These are phyloP conservation scores for Hydropsyche tenuis DNA, from an alignment of 1,140 invertebrate species.

Conservation along the genomic window DNA sequence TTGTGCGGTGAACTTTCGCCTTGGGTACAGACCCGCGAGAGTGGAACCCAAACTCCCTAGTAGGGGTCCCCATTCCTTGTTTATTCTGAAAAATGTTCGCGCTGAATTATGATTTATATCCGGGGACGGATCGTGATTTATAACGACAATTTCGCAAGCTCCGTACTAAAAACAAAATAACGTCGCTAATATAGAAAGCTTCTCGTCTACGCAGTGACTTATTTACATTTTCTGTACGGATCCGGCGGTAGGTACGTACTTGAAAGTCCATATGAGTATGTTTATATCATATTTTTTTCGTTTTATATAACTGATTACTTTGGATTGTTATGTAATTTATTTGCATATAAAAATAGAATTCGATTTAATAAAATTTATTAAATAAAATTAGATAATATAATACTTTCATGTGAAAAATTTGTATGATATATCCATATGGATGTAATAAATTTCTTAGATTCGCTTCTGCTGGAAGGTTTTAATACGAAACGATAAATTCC, in stretches of 20 bases:
- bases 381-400: too few species aligned
- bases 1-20: conserved; percentile 18
- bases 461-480: background rate
- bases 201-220: background rate
- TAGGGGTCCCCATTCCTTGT: background rate
- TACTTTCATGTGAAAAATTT: too few species aligned
- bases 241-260: too few species aligned
- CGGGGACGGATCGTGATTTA: conserved; percentile 39
- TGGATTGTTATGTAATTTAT: too few species aligned
- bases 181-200: conserved; percentile 20
- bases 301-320: too few species aligned
- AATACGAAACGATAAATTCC: background rate
- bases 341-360: too few species aligned
- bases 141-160: conserved; percentile 36
- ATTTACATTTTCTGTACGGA: background rate
- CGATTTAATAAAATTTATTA: too few species aligned
- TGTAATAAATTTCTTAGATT: too few species aligned
- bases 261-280: too few species aligned
- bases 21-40: conserved; percentile 25
- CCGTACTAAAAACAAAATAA: conserved; percentile 27
- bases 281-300: too few species aligned
- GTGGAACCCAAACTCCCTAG: background rate
- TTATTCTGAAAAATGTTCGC: conserved; percentile 42
- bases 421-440: background rate
- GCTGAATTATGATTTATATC: conserved; percentile 42